These are phyloP conservation scores for Lithobates pipiens DNA, from an alignment of 2,797 vertebrate species.

Conservation along the genomic window DNA sequence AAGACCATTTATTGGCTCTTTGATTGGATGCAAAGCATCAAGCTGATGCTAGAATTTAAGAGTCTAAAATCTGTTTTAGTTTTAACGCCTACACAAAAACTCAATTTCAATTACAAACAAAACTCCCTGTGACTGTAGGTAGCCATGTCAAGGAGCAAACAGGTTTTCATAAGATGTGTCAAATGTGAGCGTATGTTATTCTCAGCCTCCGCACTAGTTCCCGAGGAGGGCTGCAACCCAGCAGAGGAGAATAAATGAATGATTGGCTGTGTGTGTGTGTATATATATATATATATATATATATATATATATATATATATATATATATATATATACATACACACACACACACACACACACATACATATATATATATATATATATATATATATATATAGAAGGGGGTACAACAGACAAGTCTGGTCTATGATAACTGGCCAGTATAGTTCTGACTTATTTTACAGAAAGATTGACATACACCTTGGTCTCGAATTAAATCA, in stretches of 20 bases:
- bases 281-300: conserved; percentile 8
- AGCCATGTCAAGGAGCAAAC: conserved; percentile 58
- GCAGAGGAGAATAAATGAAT: conserved; percentile 12
- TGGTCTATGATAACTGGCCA: not conserved
- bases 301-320: conserved; percentile 22
- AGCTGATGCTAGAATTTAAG: conserved; percentile 21
- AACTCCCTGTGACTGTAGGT: conserved; percentile 54
- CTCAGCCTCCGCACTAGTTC: conserved; percentile 43
- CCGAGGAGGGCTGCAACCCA: conserved; percentile 2
- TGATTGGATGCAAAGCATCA: conserved; percentile 2
- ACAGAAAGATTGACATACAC: not conserved
- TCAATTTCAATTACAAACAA: conserved; percentile 48
- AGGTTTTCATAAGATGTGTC: conserved; percentile 39
- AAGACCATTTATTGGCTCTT: not conserved
- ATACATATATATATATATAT: conserved; percentile 16
- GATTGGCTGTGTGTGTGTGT: not conserved
- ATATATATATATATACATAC: conserved; percentile 15
- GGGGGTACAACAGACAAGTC: not conserved
- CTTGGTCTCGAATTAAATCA: not conserved
- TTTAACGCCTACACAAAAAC: conserved; percentile 51
- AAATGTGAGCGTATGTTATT: conserved; percentile 47
- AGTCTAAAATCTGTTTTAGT: conserved; percentile 17
- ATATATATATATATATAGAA: conserved; percentile 15
- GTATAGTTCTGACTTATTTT: not conserved
- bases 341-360: too few relatives aligned